These are phyloP conservation scores for Zaprionus obscuricornis DNA, from an alignment of 2,888 invertebrate species.

Conservation along the genomic window DNA sequence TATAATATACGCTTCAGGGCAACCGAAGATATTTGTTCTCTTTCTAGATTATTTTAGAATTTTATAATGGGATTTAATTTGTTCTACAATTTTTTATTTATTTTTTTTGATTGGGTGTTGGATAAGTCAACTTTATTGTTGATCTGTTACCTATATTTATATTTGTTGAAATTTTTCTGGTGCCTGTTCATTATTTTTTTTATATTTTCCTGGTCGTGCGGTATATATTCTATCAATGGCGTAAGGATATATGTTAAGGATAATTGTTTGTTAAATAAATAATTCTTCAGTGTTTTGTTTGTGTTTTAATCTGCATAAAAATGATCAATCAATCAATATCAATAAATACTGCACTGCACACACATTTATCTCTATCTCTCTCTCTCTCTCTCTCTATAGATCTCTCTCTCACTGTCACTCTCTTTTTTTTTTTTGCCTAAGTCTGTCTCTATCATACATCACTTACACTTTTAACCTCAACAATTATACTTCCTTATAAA, in stretches of 20 bases:
- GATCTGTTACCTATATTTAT: not conserved
- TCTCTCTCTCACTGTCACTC: slow-evolving; percentile 19
- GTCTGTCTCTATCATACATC: too few relatives aligned
- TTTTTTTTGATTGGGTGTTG: slow-evolving; percentile 37
- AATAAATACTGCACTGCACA: slow-evolving; percentile 36
- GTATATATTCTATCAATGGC: slow-evolving; percentile 19
- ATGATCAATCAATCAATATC: slow-evolving; percentile 21
- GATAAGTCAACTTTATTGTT: slow-evolving; percentile 20
- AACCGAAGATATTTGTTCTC: slow-evolving; percentile 14
- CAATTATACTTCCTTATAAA: too few relatives aligned
- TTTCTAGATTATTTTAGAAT: slow-evolving; percentile 3
- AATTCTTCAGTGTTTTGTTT: slow-evolving; percentile 42
- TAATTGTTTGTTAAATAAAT: not conserved
- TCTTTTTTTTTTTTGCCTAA: slow-evolving; percentile 14
- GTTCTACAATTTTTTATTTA: slow-evolving; percentile 1
- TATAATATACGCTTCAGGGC: slow-evolving; percentile 9
- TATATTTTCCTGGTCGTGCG: slow-evolving; percentile 18
- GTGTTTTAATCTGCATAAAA: slow-evolving; percentile 39
- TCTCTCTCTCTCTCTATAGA: slow-evolving; percentile 24
- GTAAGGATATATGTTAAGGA: not conserved
- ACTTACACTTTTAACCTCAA: too few relatives aligned
- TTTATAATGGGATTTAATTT: slow-evolving; percentile 13
- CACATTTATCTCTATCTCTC: not conserved
- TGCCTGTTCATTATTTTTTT: slow-evolving; percentile 11
- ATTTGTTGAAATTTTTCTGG: slow-evolving; percentile 1